Percentiles rank a stretch among this genome's conserved stretches.
These are phyloP conservation scores for Pseudoips prasinana DNA, from an alignment of 2,888 invertebrate species.

Conservation along the genomic window DNA sequence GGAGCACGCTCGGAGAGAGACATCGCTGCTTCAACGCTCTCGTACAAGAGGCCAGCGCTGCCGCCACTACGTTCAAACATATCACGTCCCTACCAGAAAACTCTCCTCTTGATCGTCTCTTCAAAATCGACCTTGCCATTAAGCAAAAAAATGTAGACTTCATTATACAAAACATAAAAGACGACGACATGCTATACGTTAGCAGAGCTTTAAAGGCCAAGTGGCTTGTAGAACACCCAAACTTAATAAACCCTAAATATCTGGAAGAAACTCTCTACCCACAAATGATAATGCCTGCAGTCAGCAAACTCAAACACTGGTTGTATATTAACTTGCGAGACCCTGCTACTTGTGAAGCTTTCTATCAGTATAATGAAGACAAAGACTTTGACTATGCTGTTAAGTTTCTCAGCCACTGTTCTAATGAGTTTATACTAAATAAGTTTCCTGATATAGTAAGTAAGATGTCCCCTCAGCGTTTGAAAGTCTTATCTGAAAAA, in stretches of 20 bases:
- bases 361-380: slow-evolving; percentile 49
- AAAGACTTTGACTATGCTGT: slow-evolving; percentile 40
- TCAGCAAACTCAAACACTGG: slow-evolving; percentile 48
- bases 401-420: slow-evolving; percentile 48
- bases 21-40: slow-evolving; percentile 46
- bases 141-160: slow-evolving; percentile 47
- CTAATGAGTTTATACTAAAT: slow-evolving; percentile 36
- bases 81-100: slow-evolving; percentile 34
- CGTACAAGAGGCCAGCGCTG: slow-evolving; percentile 31
- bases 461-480: slow-evolving; percentile 42
- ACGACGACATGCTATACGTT: slow-evolving; percentile 59
- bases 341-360: slow-evolving; percentile 40
- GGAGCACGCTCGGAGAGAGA: slow-evolving; percentile 49
- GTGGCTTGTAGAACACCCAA: slow-evolving; percentile 52
- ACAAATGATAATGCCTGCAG: slow-evolving; percentile 51
- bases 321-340: slow-evolving; percentile 39
- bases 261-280: slow-evolving; percentile 53
- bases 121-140: slow-evolving; percentile 59
- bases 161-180: slow-evolving; percentile 50
- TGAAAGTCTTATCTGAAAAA: slow-evolving; percentile 51
- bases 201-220: slow-evolving; percentile 52
- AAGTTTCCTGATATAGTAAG: slow-evolving; percentile 39
- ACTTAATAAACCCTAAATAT: slow-evolving; percentile 51
- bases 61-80: slow-evolving; percentile 11
- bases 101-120: slow-evolving; percentile 48